Evolutionary conservation across 2,888 invertebrate genomes (phyloP), one percentile per base, ranked within the genome.

Genomic region (Hydrotaea diabolus): DNA sequence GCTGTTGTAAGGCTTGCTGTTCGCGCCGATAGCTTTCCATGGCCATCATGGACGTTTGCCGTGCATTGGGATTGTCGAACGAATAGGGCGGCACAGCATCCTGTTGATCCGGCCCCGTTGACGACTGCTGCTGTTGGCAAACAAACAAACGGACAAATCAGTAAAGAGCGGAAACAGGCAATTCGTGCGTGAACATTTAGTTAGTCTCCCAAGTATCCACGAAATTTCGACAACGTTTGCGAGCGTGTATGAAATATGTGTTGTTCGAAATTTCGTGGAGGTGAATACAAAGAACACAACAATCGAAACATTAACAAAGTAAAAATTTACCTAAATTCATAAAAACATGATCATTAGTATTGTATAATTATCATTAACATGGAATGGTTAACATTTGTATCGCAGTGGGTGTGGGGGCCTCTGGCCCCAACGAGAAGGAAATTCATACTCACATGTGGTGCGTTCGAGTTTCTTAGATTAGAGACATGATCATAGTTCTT

Each of bases 401-500:
- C 69, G 77, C 76, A 26, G 23, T 59, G 23, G 21, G 21, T 4
- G 39, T 21, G 19, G n/a, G n/a, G 31, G 55, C 39, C 55, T 1
- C 21, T 55, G 21, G 19, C 21, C 39, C 3, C 4, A 39, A 39
- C 3, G 39, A 19, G 23, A 49, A 26, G 1, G 23, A 17, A 75
- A 21, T 64, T 26, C 59, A 66, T 83, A 89, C 90, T 90, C 89
- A 92, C 92, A 88, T 92, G 90, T 83, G 90, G 89, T 87, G 92
- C 87, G 85, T 88, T 92, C 72, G 91, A 92, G 88, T 92, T 90
- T 83, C 91, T 89, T 86, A 92, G 82, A 81, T 90, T 88, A 88
- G 91, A 90, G 75, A 94, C 94, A 93, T 96, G 96, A 91, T 96
- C 96, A 92, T 95, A 96, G 93, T 95, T 96, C 91, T 95, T 95